Conservation (phyloP, 2,888 invertebrate genomes). For the Tryphoninae sp. region DNA sequence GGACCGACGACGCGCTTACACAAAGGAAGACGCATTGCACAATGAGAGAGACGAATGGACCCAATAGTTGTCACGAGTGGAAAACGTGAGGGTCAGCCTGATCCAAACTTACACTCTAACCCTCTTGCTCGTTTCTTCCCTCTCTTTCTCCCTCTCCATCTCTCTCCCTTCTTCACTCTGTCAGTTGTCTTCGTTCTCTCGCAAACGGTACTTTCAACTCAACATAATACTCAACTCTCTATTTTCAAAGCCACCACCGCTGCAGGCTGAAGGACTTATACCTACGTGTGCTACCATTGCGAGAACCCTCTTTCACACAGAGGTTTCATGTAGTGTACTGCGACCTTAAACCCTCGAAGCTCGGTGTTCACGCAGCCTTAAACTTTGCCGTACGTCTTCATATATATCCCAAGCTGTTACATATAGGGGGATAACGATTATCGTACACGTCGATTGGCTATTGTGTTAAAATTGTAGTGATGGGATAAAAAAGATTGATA, state of each 20-base stretch:
- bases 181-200: too few species aligned
- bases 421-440: not conserved
- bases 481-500: not conserved
- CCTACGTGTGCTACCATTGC: not conserved
- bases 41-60: conserved; percentile 69
- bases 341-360: conserved; percentile 31
- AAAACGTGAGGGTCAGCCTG: conserved; percentile 57
- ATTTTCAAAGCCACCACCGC: conserved; percentile 59
- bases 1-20: conserved; percentile 35
- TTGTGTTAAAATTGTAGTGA: not conserved
- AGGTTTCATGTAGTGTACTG: not conserved
- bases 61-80: conserved; percentile 70
- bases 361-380: not conserved
- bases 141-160: not conserved
- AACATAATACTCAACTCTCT: conserved; percentile 44
- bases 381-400: conserved; percentile 6
- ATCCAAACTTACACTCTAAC: not conserved
- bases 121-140: not conserved
- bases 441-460: not conserved
- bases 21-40: conserved; percentile 67
- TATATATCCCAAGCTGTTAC: not conserved
- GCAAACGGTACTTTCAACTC: conserved; percentile 20
- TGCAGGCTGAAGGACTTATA: conserved; percentile 51
- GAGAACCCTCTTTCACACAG: not conserved
- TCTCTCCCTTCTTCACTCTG: not conserved